Evolutionary conservation across 2,113 vertebrate genomes (phyloP).

Genomic region (Lycocorax pyrrhopterus): DNA sequence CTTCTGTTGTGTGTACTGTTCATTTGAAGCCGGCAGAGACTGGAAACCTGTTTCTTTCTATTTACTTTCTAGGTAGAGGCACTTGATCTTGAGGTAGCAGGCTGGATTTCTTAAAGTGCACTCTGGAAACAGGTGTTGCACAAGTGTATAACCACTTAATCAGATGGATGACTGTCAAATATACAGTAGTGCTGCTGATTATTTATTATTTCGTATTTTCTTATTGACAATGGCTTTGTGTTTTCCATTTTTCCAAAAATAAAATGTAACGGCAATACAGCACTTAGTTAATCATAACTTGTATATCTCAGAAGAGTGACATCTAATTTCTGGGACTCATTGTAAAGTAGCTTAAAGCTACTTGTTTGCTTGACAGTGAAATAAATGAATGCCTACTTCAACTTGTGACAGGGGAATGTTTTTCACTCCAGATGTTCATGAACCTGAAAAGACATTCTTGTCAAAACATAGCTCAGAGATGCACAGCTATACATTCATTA

Average conservation of each 20-base stretch:
- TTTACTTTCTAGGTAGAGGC: slow-evolving; percentile 24
- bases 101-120: neutral
- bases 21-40: neutral
- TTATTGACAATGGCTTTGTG: neutral
- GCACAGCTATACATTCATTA: neutral
- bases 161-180: neutral
- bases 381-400: neutral
- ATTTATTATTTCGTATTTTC: neutral
- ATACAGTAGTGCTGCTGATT: fast-evolving
- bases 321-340: neutral
- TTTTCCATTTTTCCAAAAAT: neutral
- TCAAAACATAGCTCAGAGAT: neutral
- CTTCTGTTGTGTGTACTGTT: neutral
- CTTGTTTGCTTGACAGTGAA: slow-evolving; percentile 8
- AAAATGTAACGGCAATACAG: neutral
- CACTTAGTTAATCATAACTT: neutral
- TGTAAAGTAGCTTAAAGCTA: neutral
- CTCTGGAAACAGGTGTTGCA: neutral
- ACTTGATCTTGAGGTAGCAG: neutral
- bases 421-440: neutral
- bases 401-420: neutral
- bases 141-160: neutral
- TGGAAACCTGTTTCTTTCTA: slow-evolving; percentile 1
- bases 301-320: neutral
- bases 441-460: neutral